Base-by-base conservation (phyloP, 1,140 invertebrate genomes). In the Drosophila ambigua region DNA sequence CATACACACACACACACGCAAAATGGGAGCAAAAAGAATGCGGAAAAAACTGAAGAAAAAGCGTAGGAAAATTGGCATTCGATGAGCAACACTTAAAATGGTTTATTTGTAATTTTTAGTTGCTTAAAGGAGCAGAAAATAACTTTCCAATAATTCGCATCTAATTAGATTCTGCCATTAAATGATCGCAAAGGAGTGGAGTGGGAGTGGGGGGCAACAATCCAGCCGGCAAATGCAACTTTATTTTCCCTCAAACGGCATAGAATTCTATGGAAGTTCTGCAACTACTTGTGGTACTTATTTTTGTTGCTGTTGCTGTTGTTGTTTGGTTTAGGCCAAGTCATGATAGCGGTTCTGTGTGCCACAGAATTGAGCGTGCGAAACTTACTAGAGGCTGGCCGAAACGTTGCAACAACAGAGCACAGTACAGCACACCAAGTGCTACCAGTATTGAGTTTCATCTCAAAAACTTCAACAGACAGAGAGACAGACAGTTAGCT, bases 321-420 rank as follows among this genome's bases (percentile, higher is more conserved):
- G 20, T 20, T 20, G 20, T 28, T 60, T 20, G 43, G 39, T 50
- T 66, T 66, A 16, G 60, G 24, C 63, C 63, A 64, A 68, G 60
- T 65, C 64, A 67, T 67, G 64, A 52, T 52, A 65, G 65, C 65
- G 67, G 72, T 72, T 82, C 66, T 69, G 3, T 20, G 62, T 35
- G 65, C 61, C 61, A 53, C 65, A 57, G 74, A 73, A 51, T 51
- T 59, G 71, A 82, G 75, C 79, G 79, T 82, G 79, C 79, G 79
- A 82, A 83, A 74, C 66, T 55, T 55, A 44, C 20, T 20, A 20
- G 13, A 49, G 60, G 59, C 31, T 58, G 54, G 28, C 28, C 23
- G 24, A 15, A 48, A 35, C 23, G 24, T 9, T 20, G 41, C 44
- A n/a, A 20, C 20, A 5, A 15, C 26, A 39, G 11, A 45, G 59